Conservation (phyloP, 1,140 invertebrate genomes). For the Agrilus planipennis region DNA sequence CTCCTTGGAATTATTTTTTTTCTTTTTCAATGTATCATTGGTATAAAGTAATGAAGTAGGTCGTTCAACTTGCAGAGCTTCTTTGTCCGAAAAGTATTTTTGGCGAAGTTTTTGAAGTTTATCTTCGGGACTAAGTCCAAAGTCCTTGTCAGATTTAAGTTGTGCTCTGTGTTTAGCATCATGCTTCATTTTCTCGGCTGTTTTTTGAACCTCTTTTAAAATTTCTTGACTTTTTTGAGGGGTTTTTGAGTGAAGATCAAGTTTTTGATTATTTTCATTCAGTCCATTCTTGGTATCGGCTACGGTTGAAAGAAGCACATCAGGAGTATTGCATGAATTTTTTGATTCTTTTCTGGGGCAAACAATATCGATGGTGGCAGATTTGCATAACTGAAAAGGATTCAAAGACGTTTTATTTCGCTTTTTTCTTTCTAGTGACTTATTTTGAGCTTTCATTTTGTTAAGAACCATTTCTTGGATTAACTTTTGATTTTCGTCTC, state of each 20-base stretch:
- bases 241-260: slow-evolving; percentile 49
- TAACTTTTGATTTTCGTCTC: slow-evolving; percentile 29
- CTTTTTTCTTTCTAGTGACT: slow-evolving; percentile 32
- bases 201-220: slow-evolving; percentile 22
- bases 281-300: slow-evolving; percentile 38
- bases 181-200: slow-evolving; percentile 14
- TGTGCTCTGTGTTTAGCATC: too few relatives aligned
- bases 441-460: slow-evolving; percentile 56
- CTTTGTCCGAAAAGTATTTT: too few relatives aligned
- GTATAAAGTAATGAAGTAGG: slow-evolving; percentile 18
- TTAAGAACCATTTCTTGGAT: slow-evolving; percentile 67
- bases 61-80: too few relatives aligned
- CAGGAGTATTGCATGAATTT: slow-evolving; percentile 2
- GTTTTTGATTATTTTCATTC: slow-evolving; percentile 49
- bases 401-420: slow-evolving; percentile 18
- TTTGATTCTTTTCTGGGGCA: slow-evolving; percentile 9
- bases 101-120: slow-evolving; percentile 40
- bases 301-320: slow-evolving; percentile 26
- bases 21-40: slow-evolving; percentile 25
- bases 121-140: slow-evolving; percentile 53
- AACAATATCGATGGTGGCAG: slow-evolving; percentile 22
- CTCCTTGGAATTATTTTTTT: slow-evolving; percentile 21
- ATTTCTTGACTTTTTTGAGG: slow-evolving; percentile 50
- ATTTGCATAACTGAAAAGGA: slow-evolving; percentile 23
- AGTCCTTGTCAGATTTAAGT: slow-evolving; percentile 49